Base-by-base conservation (phyloP, 2,797 vertebrate species). In the Lacerta viridis region DNA sequence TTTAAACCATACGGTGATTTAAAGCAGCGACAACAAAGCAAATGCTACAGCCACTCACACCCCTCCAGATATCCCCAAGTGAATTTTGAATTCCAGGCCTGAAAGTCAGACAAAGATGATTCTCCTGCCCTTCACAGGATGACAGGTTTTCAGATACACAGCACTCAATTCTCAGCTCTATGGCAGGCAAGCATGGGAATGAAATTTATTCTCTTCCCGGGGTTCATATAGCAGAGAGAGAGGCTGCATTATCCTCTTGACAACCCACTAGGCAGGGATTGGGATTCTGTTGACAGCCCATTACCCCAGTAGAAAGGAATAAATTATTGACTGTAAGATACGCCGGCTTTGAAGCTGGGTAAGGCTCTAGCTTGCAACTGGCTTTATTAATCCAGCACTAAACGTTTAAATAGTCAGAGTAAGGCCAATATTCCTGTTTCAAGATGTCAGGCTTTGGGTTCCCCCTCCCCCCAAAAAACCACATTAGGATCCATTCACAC, bases 51-150 rank as follows among this genome's bases (percentile, higher is more conserved):
- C 1, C 4, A 17, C 10, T 1, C 59, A 64, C 6, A 64, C 10
- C 39, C 9, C 5, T 33, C 18, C 23, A 33, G 29, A 55, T 33
- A 36, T 72, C 20, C 72, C 43, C 13, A 18, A 46, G 18, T 29
- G 6, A 29, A 46, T 68, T 46, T 85, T 85, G 43, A 25, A 64
- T 68, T 79, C 76, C 74, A 68, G 81, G 18, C 68, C 64, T 81
- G 85, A 55, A 71, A 50, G 79, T 86, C 87, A 92, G 41, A 64
- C 64, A 95, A 91, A 80, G 88, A 87, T 84, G 43, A 39, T 81
- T 64, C 64, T 88, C 77, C 92, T 83, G 82, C 68, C 85, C 80
- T 88, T 93, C 90, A 88, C 50, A 82, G 71, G 2, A 5, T 90
- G 84, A 41, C 0, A 15, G 66, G 68, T 88, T 91, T 91, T 90